Percentiles rank a stretch among this genome's conserved stretches.
Evolutionary conservation across 2,888 invertebrate genomes (phyloP).

Genomic region (Lamproptera curius): DNA sequence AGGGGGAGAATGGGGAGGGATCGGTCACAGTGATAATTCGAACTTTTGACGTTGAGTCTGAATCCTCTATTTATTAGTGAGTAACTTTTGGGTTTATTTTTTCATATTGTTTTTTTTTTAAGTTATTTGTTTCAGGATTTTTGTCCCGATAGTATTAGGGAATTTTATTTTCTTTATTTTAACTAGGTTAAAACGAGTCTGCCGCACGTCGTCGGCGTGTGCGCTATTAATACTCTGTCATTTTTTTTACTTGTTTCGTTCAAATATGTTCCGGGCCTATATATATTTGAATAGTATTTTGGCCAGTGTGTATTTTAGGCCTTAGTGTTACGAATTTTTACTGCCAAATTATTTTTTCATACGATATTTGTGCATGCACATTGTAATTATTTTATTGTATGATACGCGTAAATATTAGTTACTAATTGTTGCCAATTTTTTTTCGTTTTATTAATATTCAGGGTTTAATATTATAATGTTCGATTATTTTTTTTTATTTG

Average conservation of each 20-base stretch:
- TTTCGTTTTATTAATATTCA: conserved; percentile 72
- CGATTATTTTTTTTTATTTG: conserved; percentile 70
- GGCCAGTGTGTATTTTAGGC: conserved; percentile 74
- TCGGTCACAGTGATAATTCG: conserved; percentile 59
- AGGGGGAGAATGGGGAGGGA: conserved; percentile 28
- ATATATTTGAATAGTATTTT: conserved; percentile 72
- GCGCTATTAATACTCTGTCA: conserved; percentile 75
- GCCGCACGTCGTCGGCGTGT: conserved; percentile 57
- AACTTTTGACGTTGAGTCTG: conserved; percentile 66
- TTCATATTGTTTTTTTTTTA: conserved; percentile 72
- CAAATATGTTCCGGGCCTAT: conserved; percentile 72
- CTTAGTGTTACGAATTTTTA: conserved; percentile 77
- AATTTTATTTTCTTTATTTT: conserved; percentile 76
- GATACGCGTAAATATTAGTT: conserved; percentile 71
- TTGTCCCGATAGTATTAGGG: conserved; percentile 78
- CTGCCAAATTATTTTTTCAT: conserved; percentile 79
- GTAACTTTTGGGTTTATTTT: conserved; percentile 76
- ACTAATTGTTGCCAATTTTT: conserved; percentile 76
- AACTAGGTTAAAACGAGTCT: conserved; percentile 69
- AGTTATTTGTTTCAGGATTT: conserved; percentile 78
- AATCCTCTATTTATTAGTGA: conserved; percentile 76
- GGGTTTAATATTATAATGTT: conserved; percentile 75
- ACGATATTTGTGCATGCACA: conserved; percentile 77
- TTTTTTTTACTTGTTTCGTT: conserved; percentile 72
- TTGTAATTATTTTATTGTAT: conserved; percentile 77